Evolutionary conservation across 1,140 invertebrate genomes (phyloP).

Genomic region (Conopomorpha cramerella): DNA sequence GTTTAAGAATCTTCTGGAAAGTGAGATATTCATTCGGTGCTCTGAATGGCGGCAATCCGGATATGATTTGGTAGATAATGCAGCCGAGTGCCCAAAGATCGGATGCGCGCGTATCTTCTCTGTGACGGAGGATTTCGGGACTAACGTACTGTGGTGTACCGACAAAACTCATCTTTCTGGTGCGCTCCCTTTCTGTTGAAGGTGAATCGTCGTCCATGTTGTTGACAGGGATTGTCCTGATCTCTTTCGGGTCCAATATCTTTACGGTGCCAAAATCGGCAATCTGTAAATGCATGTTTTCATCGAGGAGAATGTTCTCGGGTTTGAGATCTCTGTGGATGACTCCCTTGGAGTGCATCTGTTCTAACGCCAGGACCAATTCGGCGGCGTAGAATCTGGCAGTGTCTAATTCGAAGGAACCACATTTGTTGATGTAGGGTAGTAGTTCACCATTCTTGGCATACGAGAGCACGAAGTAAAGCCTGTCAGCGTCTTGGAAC

Average conservation of each 20-base stretch:
- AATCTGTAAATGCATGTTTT: constrained; percentile 95
- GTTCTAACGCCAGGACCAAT: constrained; percentile 88
- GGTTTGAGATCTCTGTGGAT: constrained; percentile 93
- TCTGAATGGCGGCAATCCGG: constrained; percentile 90
- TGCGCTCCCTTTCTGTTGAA: constrained; percentile 36
- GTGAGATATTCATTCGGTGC: constrained; percentile 94
- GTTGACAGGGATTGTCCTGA: constrained; percentile 18
- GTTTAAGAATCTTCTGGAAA: constrained; percentile 92
- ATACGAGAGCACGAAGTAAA: constrained; percentile 97
- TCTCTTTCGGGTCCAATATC: constrained; percentile 66
- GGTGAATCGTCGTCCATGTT: constrained; percentile 20
- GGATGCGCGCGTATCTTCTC: constrained; percentile 77
- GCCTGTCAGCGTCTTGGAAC: constrained; percentile 91
- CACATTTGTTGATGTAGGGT: constrained; percentile 88
- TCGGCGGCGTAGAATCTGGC: constrained; percentile 94
- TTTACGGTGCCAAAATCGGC: constrained; percentile 98
- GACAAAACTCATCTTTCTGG: constrained; percentile 87
- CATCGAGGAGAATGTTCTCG: constrained; percentile 87
- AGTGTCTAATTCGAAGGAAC: constrained; percentile 86
- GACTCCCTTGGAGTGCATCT: constrained; percentile 87
- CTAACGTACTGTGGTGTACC: constrained; percentile 99
- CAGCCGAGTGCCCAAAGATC: constrained; percentile 99
- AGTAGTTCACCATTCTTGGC: constrained; percentile 94
- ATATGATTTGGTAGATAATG: constrained; percentile 96
- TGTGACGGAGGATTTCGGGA: constrained; percentile 89